phyloP scores from a whole-genome alignment of 2,113 vertebrate genomes.

The Oncorhynchus masou region DNA sequence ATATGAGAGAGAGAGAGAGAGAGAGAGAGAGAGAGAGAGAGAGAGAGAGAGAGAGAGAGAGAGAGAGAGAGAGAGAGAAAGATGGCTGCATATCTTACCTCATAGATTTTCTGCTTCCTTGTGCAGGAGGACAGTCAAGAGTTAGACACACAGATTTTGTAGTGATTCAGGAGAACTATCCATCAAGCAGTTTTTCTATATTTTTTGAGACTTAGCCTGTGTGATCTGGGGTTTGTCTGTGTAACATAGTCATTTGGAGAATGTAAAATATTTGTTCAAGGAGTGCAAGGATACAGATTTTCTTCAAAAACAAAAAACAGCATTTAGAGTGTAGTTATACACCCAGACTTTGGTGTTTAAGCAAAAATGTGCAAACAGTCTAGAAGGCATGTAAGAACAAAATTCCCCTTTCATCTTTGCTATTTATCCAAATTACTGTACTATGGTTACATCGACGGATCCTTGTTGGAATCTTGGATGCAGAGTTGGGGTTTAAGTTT shows the following conservation, averaged over 20 bases:
- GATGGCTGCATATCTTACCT: background rate
- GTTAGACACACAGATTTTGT: background rate
- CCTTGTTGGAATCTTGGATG: conserved; percentile 56
- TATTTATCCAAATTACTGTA: conserved; percentile 64
- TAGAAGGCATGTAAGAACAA: conserved; percentile 59
- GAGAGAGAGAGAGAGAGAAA: too few species aligned
- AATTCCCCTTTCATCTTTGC: conserved; percentile 64
- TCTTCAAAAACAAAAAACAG: conserved; percentile 34
- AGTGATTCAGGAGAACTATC: background rate
- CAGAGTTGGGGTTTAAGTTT: conserved; percentile 49
- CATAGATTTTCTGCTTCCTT: background rate
- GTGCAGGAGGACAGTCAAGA: too few species aligned
- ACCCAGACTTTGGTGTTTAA: conserved; percentile 58
- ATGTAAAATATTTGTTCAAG: conserved; percentile 41
- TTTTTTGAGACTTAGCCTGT: conserved; percentile 27
- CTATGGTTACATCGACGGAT: conserved; percentile 59
- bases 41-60: too few species aligned
- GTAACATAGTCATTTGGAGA: conserved; percentile 28
- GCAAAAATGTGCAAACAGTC: conserved; percentile 63
- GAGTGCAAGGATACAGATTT: conserved; percentile 42
- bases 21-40: too few species aligned
- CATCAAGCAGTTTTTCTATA: conserved; percentile 21
- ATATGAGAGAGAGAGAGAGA: too few species aligned
- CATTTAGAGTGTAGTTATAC: conserved; percentile 68
- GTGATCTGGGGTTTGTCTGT: conserved; percentile 14